Percentiles rank a stretch among this genome's conserved stretches.
Evolutionary conservation across 2,113 vertebrate genomes (phyloP).

Genomic region (Brachirus orientalis): DNA sequence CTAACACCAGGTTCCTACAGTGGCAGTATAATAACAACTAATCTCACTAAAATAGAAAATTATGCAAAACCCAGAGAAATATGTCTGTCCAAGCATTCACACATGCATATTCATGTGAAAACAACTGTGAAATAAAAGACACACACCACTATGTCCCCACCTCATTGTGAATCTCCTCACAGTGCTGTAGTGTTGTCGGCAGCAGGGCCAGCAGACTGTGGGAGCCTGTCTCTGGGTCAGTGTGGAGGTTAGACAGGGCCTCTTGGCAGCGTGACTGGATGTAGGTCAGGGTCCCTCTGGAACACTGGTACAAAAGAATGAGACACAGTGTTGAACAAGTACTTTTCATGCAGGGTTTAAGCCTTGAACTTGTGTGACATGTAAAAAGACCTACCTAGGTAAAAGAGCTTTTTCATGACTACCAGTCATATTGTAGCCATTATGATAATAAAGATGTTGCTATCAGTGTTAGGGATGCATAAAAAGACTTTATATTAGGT

Average conservation of each 20-base stretch:
- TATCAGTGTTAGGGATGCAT: too few relatives aligned
- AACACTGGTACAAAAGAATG: constrained; percentile 81
- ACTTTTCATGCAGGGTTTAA: background rate
- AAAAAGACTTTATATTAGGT: too few relatives aligned
- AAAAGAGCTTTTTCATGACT: background rate
- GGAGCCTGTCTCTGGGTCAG: constrained; percentile 72
- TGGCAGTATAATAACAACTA: too few relatives aligned
- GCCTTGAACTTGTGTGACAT: constrained; percentile 1
- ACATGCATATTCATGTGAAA: background rate
- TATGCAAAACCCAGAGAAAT: too few relatives aligned
- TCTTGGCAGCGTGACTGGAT: constrained; percentile 87
- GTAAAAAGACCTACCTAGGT: background rate
- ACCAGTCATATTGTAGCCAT: background rate
- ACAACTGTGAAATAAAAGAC: constrained; percentile 2
- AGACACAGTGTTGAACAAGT: constrained; percentile 17
- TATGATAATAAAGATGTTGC: too few relatives aligned
- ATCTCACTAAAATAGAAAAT: too few relatives aligned
- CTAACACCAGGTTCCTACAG: too few relatives aligned
- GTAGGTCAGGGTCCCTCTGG: constrained; percentile 90
- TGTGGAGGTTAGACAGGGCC: constrained; percentile 88
- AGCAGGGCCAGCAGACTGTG: constrained; percentile 86
- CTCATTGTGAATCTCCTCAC: constrained; percentile 97
- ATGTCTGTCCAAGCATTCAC: background rate
- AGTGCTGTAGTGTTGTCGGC: constrained; percentile 83
- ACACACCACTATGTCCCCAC: constrained; percentile 73